Evolutionary conservation across 2,888 invertebrate species (phyloP).

Genomic region (Poecilobothrus nobilitatus): DNA sequence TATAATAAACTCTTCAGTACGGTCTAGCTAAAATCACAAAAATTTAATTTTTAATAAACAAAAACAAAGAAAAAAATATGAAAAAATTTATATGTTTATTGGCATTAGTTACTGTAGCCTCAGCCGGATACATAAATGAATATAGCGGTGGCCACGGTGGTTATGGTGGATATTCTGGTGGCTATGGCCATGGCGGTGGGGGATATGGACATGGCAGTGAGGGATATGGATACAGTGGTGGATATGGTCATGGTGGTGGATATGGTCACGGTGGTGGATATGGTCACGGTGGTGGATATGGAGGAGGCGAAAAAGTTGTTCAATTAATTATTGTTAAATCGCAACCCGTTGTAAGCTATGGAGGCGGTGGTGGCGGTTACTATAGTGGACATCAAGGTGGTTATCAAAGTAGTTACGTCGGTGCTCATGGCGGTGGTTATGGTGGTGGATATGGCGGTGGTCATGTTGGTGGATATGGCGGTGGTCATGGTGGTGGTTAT

Average conservation of each 20-base stretch:
- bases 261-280: constrained; percentile 5
- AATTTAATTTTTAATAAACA: background rate
- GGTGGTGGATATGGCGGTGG: background rate
- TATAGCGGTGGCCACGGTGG: background rate
- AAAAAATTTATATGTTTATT: constrained; percentile 7
- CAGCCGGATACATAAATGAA: background rate
- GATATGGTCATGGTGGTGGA: background rate
- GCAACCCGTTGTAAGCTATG: constrained; percentile 17
- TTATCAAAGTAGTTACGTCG: background rate
- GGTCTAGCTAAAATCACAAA: background rate
- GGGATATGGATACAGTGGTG: background rate
- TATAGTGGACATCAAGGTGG: background rate
- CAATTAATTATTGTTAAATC: constrained; percentile 18
- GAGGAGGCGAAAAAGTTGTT: constrained; percentile 18
- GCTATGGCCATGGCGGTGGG: background rate
- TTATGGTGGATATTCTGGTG: background rate
- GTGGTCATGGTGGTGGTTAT: constrained; percentile 15
- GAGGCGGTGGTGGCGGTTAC: too few relatives aligned
- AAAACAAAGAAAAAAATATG: background rate
- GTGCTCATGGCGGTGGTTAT: background rate
- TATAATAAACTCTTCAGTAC: background rate
- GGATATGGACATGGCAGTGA: background rate
- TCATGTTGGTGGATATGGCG: background rate
- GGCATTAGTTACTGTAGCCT: background rate
- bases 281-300: constrained; percentile 11